These are phyloP conservation scores for Drosophila bipectinata DNA, from an alignment of 1,140 invertebrate species.

Conservation along the genomic window DNA sequence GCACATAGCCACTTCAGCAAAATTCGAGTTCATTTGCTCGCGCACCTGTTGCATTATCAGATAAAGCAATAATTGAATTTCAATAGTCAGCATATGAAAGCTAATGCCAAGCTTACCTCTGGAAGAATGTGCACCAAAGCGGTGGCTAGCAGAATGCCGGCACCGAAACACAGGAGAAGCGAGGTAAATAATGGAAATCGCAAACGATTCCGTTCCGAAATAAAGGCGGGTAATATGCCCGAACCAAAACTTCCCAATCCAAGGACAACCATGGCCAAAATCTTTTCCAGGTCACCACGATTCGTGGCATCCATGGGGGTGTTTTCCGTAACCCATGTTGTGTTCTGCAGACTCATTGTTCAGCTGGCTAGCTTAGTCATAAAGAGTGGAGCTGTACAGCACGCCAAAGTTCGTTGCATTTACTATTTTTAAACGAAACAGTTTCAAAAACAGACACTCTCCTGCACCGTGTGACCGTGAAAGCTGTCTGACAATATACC, in stretches of 20 bases:
- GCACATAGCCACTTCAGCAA: constrained; percentile 89
- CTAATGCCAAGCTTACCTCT: constrained; percentile 86
- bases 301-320: constrained; percentile 23
- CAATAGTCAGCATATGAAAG: neutral
- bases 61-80: constrained; percentile 3
- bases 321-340: constrained; percentile 15
- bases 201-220: constrained; percentile 85
- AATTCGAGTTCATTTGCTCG: constrained; percentile 84
- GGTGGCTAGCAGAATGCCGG: constrained; percentile 93
- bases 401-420: constrained; percentile 51
- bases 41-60: constrained; percentile 60
- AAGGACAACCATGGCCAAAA: constrained; percentile 88
- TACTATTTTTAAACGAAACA: constrained; percentile 53
- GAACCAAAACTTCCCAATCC: constrained; percentile 88
- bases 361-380: constrained; percentile 40
- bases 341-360: constrained; percentile 39
- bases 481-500: neutral
- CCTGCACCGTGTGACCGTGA: constrained; percentile 1
- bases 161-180: constrained; percentile 91
- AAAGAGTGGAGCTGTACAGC: constrained; percentile 15
- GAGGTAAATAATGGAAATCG: constrained; percentile 87
- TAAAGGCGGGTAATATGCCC: constrained; percentile 88
- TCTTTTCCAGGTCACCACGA: constrained; percentile 85
- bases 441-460: constrained; percentile 13
- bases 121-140: constrained; percentile 93